These are phyloP conservation scores for Xiphophorus maculatus DNA, from an alignment of 2,113 vertebrate genomes.

Conservation along the genomic window DNA sequence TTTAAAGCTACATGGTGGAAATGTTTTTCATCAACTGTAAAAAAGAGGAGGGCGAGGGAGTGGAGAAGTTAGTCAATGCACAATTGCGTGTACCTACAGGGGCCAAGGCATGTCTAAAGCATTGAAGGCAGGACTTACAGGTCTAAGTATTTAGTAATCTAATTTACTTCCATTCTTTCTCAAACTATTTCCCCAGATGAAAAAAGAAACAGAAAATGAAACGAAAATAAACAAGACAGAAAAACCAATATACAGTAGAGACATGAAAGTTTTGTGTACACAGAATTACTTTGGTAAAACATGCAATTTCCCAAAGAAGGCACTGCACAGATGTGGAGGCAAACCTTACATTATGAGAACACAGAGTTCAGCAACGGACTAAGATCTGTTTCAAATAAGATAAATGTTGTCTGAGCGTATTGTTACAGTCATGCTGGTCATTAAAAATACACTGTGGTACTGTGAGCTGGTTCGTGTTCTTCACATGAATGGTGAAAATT, in stretches of 20 bases:
- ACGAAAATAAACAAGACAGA: constrained; percentile 59
- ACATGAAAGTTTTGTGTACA: background rate
- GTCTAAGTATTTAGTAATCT: constrained; percentile 58
- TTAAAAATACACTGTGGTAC: too few relatives aligned
- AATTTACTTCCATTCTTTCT: constrained; percentile 64
- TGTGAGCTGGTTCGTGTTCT: too few relatives aligned
- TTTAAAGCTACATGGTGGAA: background rate
- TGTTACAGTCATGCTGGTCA: too few relatives aligned
- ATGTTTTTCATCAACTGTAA: constrained; percentile 13
- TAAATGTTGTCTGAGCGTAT: too few relatives aligned
- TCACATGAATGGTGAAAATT: background rate
- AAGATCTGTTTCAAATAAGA: too few relatives aligned
- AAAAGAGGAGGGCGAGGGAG: background rate
- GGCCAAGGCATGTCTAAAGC: constrained; percentile 2
- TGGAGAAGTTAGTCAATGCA: background rate
- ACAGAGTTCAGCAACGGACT: too few relatives aligned
- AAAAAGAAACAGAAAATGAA: constrained; percentile 62
- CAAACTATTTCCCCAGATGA: constrained; percentile 46
- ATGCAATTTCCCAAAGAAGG: too few relatives aligned
- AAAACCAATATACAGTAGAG: constrained; percentile 12
- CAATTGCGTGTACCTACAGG: constrained; percentile 8
- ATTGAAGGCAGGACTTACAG: constrained; percentile 44
- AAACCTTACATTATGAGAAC: too few relatives aligned
- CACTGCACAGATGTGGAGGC: too few relatives aligned
- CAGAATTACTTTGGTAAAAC: background rate